These are phyloP conservation scores for Carposina sasakii DNA, from an alignment of 1,140 invertebrate genomes.

Conservation along the genomic window DNA sequence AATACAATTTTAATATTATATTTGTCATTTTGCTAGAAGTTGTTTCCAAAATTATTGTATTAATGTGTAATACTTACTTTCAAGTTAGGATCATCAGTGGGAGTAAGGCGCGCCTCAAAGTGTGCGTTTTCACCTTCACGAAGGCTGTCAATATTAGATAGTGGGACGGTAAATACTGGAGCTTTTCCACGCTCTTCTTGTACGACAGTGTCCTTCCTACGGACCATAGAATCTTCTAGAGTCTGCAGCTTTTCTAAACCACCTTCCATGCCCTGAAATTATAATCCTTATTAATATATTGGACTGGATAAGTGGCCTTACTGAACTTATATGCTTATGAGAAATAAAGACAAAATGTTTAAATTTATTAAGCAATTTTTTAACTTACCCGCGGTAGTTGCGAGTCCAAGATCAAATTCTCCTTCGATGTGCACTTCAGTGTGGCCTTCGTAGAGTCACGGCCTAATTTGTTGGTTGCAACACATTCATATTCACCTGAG, in stretches of 20 bases:
- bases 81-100: slow-evolving; percentile 94
- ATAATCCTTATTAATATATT: slow-evolving; percentile 13
- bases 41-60: background rate
- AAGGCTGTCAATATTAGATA: slow-evolving; percentile 89
- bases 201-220: slow-evolving; percentile 78
- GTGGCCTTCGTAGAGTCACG: slow-evolving; percentile 89
- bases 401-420: slow-evolving; percentile 94
- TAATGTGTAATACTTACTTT: slow-evolving; percentile 73
- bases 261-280: slow-evolving; percentile 89
- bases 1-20: slow-evolving; percentile 11
- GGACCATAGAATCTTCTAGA: slow-evolving; percentile 89
- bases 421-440: slow-evolving; percentile 90
- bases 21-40: background rate
- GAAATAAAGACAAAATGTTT: too few relatives aligned
- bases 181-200: slow-evolving; percentile 85
- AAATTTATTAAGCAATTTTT: slow-evolving; percentile 10
- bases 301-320: too few relatives aligned
- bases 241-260: slow-evolving; percentile 93
- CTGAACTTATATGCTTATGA: too few relatives aligned
- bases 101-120: slow-evolving; percentile 94
- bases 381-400: slow-evolving; percentile 87
- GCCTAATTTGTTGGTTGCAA: slow-evolving; percentile 94
- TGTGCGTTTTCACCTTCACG: slow-evolving; percentile 94
- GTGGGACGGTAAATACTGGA: slow-evolving; percentile 91
- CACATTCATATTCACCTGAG: slow-evolving; percentile 93